Evolutionary conservation across 1,140 invertebrate genomes (phyloP).

Genomic region (Trissolcus basalis): DNA sequence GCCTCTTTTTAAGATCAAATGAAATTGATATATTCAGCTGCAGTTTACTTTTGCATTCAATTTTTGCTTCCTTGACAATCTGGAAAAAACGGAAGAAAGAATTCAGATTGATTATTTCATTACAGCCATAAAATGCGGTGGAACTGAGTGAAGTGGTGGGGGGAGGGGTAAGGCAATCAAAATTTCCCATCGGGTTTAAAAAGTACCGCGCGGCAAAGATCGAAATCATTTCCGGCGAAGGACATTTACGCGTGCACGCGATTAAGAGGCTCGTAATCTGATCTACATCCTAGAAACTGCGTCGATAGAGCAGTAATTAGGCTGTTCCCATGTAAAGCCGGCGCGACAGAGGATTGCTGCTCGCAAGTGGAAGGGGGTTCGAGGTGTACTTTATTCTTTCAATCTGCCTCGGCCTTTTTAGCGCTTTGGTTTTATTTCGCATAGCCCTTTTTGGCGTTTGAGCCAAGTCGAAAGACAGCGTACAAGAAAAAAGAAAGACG

Average conservation of each 20-base stretch:
- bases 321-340: conserved; percentile 65
- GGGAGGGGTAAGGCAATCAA: background rate
- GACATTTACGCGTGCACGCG: conserved; percentile 56
- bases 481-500: conserved; percentile 46
- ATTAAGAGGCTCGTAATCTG: conserved; percentile 65
- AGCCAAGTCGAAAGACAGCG: conserved; percentile 52
- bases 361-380: conserved; percentile 27
- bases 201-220: conserved; percentile 8
- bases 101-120: too few species aligned
- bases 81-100: too few species aligned
- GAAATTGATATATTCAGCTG: too few species aligned
- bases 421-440: conserved; percentile 39
- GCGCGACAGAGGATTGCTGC: conserved; percentile 54
- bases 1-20: conserved; percentile 20
- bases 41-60: too few species aligned
- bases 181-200: conserved; percentile 25
- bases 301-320: conserved; percentile 72
- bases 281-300: conserved; percentile 64
- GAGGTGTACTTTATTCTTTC: conserved; percentile 50
- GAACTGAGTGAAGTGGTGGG: too few species aligned
- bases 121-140: too few species aligned
- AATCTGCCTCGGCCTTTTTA: conserved; percentile 33
- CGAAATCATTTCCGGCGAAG: conserved; percentile 53
- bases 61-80: too few species aligned
- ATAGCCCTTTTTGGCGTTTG: conserved; percentile 47